A percentile compares a stretch with the other conserved stretches of the same genome.
phyloP scores from a whole-genome alignment of 2,888 invertebrate genomes.

The Cheilosia vulpina region DNA sequence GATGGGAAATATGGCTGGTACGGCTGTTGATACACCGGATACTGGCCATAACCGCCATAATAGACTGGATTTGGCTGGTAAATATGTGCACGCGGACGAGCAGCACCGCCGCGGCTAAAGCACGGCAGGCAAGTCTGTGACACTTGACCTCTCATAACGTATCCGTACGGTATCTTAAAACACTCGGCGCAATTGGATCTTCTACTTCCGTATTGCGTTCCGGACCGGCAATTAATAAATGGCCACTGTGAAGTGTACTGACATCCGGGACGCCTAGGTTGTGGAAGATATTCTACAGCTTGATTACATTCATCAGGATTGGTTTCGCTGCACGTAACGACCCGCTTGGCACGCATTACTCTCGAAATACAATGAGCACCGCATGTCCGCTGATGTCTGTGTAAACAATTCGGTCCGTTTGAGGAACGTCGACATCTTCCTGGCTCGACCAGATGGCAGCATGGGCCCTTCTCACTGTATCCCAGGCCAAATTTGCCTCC shows the following conservation, averaged over 20 bases:
- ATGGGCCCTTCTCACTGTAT: slow-evolving; percentile 80
- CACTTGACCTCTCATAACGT: slow-evolving; percentile 51
- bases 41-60: slow-evolving; percentile 8
- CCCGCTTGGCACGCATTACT: slow-evolving; percentile 79
- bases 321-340: slow-evolving; percentile 76
- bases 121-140: slow-evolving; percentile 34
- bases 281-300: slow-evolving; percentile 78
- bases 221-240: slow-evolving; percentile 65
- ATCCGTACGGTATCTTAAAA: slow-evolving; percentile 36
- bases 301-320: slow-evolving; percentile 77
- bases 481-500: slow-evolving; percentile 82
- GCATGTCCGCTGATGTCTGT: slow-evolving; percentile 79
- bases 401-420: slow-evolving; percentile 75
- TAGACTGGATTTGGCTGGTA: slow-evolving; percentile 1
- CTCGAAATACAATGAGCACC: slow-evolving; percentile 80
- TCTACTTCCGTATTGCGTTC: neutral
- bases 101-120: slow-evolving; percentile 5
- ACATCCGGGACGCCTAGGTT: slow-evolving; percentile 66
- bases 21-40: slow-evolving; percentile 5
- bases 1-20: slow-evolving; percentile 23
- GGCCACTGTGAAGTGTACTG: slow-evolving; percentile 76
- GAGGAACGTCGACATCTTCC: slow-evolving; percentile 72
- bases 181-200: slow-evolving; percentile 22
- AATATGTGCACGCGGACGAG: neutral
- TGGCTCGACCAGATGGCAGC: slow-evolving; percentile 79